Percentiles rank a stretch among this genome's conserved stretches.
Conservation (phyloP, 2,888 invertebrate genomes). For the Patella pellucida region DNA sequence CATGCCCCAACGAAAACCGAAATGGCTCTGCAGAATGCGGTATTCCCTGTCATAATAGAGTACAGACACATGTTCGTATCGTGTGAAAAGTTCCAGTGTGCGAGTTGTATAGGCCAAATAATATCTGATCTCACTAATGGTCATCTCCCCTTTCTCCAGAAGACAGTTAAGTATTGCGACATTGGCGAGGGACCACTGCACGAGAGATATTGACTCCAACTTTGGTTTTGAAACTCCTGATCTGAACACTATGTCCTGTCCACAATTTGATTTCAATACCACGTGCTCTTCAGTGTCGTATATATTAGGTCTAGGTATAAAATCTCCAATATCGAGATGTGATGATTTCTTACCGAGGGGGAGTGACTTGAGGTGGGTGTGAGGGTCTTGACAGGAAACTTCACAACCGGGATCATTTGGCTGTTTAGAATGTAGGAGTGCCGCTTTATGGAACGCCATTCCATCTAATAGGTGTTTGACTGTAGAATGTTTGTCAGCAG, state of each 20-base stretch:
- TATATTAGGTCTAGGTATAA: too few relatives aligned
- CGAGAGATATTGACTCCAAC: background rate
- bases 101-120: background rate
- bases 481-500: too few relatives aligned
- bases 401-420: too few relatives aligned
- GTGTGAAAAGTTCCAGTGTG: background rate
- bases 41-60: background rate
- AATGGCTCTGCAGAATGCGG: background rate
- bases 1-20: too few relatives aligned
- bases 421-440: too few relatives aligned
- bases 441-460: too few relatives aligned
- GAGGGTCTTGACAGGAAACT: background rate
- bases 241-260: background rate
- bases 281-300: too few relatives aligned
- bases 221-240: background rate
- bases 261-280: background rate
- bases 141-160: background rate
- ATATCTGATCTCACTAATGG: background rate
- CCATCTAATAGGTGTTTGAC: too few relatives aligned
- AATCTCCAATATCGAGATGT: too few relatives aligned
- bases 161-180: background rate
- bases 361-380: background rate
- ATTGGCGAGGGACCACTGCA: background rate
- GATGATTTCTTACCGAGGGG: too few relatives aligned
- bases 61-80: background rate